A percentile compares a stretch with the other conserved stretches of the same genome.
These are phyloP conservation scores for Kuschelorhynchus macadamiae DNA, from an alignment of 2,888 invertebrate genomes.

Conservation along the genomic window DNA sequence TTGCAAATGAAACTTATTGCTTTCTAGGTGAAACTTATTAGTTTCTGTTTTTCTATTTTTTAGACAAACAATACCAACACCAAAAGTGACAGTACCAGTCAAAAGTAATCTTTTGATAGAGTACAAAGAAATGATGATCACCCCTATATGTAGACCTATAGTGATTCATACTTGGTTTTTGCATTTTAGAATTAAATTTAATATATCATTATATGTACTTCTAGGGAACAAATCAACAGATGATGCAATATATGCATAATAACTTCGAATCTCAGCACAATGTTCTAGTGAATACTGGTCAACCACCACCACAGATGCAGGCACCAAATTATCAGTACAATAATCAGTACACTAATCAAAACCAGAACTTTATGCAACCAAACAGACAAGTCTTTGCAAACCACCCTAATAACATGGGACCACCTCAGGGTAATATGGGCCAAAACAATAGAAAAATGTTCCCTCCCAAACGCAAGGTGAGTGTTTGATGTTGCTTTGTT, in stretches of 20 bases:
- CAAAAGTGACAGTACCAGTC: too few relatives aligned
- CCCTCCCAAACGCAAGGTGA: slow-evolving; percentile 17
- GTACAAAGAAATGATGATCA: too few relatives aligned
- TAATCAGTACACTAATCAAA: not conserved
- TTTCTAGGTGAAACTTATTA: too few relatives aligned
- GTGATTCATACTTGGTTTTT: not conserved
- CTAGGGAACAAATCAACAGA: slow-evolving; percentile 18
- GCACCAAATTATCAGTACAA: slow-evolving; percentile 17
- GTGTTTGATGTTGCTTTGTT: not conserved
- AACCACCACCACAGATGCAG: slow-evolving; percentile 15
- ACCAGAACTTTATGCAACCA: not conserved
- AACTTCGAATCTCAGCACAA: slow-evolving; percentile 10
- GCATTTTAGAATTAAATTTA: not conserved
- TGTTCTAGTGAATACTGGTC: slow-evolving; percentile 8
- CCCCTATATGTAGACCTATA: not conserved
- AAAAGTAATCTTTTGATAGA: too few relatives aligned
- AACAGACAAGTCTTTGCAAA: slow-evolving; percentile 1
- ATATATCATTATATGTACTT: not conserved
- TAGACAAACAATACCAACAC: too few relatives aligned
- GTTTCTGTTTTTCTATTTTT: too few relatives aligned
- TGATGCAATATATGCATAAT: slow-evolving; percentile 1
- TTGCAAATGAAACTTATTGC: too few relatives aligned
- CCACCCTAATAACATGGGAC: not conserved
- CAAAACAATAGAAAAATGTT: slow-evolving; percentile 5
- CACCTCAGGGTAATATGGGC: slow-evolving; percentile 3